Evolutionary conservation across 1,140 invertebrate species (phyloP), one percentile per base, ranked within the genome.

Genomic region (Plutomurus gul): DNA sequence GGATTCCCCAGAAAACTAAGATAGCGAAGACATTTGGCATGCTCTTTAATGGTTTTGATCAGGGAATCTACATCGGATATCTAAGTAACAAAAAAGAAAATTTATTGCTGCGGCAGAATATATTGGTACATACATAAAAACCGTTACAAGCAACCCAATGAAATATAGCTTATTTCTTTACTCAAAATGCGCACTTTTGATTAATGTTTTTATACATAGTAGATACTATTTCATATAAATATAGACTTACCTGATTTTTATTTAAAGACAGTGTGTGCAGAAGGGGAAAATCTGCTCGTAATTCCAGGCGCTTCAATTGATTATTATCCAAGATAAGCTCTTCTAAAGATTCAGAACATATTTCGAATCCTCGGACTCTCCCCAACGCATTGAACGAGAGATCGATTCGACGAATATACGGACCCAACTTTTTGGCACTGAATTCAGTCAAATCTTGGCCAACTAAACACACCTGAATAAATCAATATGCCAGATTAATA

Each of bases 261-360:
- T 84, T 84, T 6, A 82, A 16, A n/a, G 75, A 78, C 4, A 84
- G 36, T 25, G 82, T 84, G 30, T 84, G 78, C 18, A 84, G 65
- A 74, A 79, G 76, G 5, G 81, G 76, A 60, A 84, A 84, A 8
- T 65, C 33, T 70, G 70, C 33, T 20, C 36, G 37, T 11, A 84
- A 51, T 5, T 80, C 80, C 4, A 84, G 43, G 3, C 33, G 22
- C 4, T 60, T 56, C 16, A 84, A 25, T 60, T 80, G 60, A 76
- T 84, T 84, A 72, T 84, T 84, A 71, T 84, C 82, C 37, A 84
- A 33, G 22, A 82, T 56, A 0, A 84, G 36, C 72, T 84, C 82
- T 65, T 84, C 82, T 20, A 84, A 37, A n/a, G 43, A 82, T 8
- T 79, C 79, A 36, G 73, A 46, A 20, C 78, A 84, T 8, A 16